Base-by-base conservation (phyloP, 2,888 invertebrate species). In the Spodoptera littoralis region DNA sequence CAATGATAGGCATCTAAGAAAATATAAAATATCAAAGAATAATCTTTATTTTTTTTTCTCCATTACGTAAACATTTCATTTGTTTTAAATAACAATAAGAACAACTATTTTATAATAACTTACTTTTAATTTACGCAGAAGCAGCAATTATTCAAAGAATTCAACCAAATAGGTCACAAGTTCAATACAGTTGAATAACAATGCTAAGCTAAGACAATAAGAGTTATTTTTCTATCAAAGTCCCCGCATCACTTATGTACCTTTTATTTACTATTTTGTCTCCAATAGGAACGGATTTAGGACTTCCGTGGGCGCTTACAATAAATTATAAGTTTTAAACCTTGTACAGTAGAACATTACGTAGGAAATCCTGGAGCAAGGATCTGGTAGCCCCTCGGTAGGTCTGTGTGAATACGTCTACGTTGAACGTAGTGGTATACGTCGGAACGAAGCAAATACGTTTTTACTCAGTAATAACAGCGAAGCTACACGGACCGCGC, bases 401-500 rank as follows among this genome's bases (percentile, higher is more conserved):
- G 65, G 42, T 58, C 64, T 65, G 70, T 68, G 65, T 80, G 66
- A 65, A 71, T 81, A 77, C 80, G 80, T 79, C 78, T 82, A 84
- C 84, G 82, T 81, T 79, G 74, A 76, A 80, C 86, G 85, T 84
- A 80, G 73, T 81, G 67, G 81, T 70, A 72, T 72, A 79, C 78
- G 76, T 65, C 72, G 84, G 83, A 87, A 87, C 83, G 80, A 72
- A 75, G 82, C 85, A 77, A 87, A 81, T 84, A 85, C 85, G 84
- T 81, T 83, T 80, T 79, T 75, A 81, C 77, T 90, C 92, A 93
- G 93, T 93, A 89, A 86, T 83, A 87, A 90, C 83, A 79, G 86
- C 59, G 90, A 90, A 87, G 86, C 83, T 86, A 88, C 52, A 81
- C 82, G 82, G 88, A 86, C 87, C 81, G 91, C 92, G 90, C 93